Conservation (phyloP, 2,888 invertebrate genomes). For the Globia sparganii region DNA sequence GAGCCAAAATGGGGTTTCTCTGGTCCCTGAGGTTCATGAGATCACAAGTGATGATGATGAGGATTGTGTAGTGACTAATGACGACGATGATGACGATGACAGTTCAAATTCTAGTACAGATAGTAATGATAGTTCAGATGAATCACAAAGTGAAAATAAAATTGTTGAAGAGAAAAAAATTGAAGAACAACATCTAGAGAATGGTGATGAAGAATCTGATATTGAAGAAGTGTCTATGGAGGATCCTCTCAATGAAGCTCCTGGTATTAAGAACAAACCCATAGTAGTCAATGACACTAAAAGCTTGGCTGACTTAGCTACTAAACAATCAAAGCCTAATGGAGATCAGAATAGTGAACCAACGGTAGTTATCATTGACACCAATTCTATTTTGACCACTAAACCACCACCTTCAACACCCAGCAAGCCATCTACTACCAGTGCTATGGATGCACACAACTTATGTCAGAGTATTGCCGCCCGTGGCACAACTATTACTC, state of each 20-base stretch:
- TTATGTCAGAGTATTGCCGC: slow-evolving; percentile 88
- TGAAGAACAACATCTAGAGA: slow-evolving; percentile 88
- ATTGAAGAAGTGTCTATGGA: slow-evolving; percentile 91
- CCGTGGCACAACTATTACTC: slow-evolving; percentile 90
- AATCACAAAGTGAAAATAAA: slow-evolving; percentile 85
- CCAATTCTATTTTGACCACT: slow-evolving; percentile 92
- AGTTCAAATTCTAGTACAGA: slow-evolving; percentile 72
- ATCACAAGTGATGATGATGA: slow-evolving; percentile 91
- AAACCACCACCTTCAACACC: slow-evolving; percentile 75
- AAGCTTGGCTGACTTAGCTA: slow-evolving; percentile 92
- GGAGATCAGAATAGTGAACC: slow-evolving; percentile 92
- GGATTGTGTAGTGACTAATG: slow-evolving; percentile 88
- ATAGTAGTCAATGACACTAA: slow-evolving; percentile 94
- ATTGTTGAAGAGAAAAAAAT: slow-evolving; percentile 88
- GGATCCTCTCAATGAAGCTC: slow-evolving; percentile 91
- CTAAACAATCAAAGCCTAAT: slow-evolving; percentile 87
- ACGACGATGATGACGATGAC: slow-evolving; percentile 39
- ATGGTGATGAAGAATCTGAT: slow-evolving; percentile 83
- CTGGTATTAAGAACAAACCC: slow-evolving; percentile 80
- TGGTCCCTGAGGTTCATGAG: slow-evolving; percentile 88
- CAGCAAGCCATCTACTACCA: slow-evolving; percentile 73
- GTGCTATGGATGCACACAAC: slow-evolving; percentile 81
- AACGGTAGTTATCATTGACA: slow-evolving; percentile 95
- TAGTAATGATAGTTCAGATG: slow-evolving; percentile 91
- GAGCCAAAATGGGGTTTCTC: slow-evolving; percentile 84